phyloP scores from a whole-genome alignment of 2,113 vertebrate genomes.

The Semnopithecus entellus region DNA sequence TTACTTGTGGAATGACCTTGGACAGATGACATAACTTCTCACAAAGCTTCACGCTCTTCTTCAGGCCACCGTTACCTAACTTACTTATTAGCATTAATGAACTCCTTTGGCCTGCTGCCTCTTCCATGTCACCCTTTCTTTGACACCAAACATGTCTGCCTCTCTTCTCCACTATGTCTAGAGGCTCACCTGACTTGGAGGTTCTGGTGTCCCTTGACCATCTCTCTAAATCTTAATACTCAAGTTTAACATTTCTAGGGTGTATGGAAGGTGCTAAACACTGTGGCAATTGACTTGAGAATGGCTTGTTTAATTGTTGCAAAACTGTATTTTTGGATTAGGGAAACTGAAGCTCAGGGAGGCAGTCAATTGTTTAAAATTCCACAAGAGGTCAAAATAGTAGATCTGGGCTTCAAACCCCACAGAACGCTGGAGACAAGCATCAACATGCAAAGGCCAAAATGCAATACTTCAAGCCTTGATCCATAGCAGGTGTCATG shows the following conservation, averaged over 20 bases:
- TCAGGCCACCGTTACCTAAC: not conserved
- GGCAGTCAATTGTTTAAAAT: not conserved
- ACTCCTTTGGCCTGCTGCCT: not conserved
- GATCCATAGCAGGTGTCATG: not conserved
- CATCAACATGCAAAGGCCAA: not conserved
- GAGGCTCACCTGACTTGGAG: not conserved
- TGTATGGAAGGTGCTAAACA: not conserved
- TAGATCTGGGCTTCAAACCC: not conserved
- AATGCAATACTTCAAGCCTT: not conserved
- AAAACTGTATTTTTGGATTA: not conserved
- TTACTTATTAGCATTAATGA: not conserved
- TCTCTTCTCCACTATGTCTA: not conserved
- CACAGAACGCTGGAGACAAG: not conserved
- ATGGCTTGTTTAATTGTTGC: not conserved
- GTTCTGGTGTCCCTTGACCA: not conserved
- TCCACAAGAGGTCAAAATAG: not conserved
- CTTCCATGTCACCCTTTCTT: not conserved
- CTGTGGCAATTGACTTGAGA: not conserved
- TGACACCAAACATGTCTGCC: not conserved
- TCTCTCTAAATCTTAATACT: not conserved
- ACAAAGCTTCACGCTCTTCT: not conserved
- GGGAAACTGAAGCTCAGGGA: not conserved
- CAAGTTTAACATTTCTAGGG: not conserved
- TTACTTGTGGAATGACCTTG: not conserved
- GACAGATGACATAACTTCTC: not conserved